Evolutionary conservation across 1,140 invertebrate species (phyloP).

Genomic region (Batillaria attramentaria): DNA sequence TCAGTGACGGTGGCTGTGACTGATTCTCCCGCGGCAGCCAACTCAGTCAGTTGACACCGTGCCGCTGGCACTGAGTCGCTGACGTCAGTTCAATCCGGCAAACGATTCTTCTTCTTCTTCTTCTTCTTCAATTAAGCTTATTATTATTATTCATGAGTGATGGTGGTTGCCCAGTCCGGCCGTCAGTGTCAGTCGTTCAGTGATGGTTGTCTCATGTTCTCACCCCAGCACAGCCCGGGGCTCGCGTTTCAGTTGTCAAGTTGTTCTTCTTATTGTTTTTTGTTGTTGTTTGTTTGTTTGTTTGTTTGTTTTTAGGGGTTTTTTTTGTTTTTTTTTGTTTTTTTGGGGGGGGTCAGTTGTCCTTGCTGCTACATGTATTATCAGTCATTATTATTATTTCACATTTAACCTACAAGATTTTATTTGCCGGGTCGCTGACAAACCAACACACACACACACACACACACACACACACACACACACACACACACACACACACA

Average conservation of each 20-base stretch:
- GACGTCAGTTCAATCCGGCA: neutral
- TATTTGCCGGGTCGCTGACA: neutral
- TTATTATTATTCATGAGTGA: neutral
- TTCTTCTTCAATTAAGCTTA: neutral
- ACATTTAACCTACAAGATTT: neutral
- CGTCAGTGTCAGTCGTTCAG: too few species aligned
- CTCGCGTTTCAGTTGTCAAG: neutral
- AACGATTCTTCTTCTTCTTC: neutral
- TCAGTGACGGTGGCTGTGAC: neutral
- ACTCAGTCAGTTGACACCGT: neutral
- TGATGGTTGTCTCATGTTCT: neutral
- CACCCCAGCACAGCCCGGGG: neutral
- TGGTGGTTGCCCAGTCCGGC: neutral
- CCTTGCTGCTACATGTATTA: neutral
- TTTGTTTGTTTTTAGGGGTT: neutral
- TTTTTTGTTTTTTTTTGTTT: neutral
- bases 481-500: constrained; percentile 12
- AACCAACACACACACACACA: constrained; percentile 3
- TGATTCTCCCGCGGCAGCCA: neutral
- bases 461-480: constrained; percentile 16
- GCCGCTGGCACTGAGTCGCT: neutral
- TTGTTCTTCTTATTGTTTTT: neutral
- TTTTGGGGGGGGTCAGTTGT: neutral
- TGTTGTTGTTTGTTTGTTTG: neutral
- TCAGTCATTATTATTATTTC: neutral